These are phyloP conservation scores for Sinocyclocheilus anophthalmus DNA, from an alignment of 2,113 vertebrate genomes.

Conservation along the genomic window DNA sequence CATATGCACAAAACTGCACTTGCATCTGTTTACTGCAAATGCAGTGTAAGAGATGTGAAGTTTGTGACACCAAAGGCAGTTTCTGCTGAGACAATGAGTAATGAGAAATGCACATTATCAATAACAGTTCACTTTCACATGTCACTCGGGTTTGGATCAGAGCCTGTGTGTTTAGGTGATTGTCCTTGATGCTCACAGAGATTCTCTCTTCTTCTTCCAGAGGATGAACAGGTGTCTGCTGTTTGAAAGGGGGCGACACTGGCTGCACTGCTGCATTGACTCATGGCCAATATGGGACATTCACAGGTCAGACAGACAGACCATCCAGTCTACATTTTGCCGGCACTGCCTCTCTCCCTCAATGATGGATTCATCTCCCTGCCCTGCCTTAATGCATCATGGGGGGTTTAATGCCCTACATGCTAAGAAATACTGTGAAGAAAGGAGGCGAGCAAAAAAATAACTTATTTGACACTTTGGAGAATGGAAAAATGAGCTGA, in stretches of 20 bases:
- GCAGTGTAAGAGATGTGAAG: not conserved
- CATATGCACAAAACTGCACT: not conserved
- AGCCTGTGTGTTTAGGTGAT: not conserved
- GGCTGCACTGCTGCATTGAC: conserved; percentile 60
- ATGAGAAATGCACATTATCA: not conserved
- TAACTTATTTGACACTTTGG: conserved; percentile 71
- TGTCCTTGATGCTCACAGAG: conserved; percentile 25
- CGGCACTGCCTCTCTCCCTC: conserved; percentile 78
- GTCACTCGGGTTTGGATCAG: conserved; percentile 11
- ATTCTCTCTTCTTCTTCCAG: conserved; percentile 71
- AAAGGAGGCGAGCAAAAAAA: conserved; percentile 61
- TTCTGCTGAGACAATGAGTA: not conserved
- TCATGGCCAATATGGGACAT: conserved; percentile 29
- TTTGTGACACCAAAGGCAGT: not conserved
- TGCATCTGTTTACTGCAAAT: not conserved
- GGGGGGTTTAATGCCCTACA: conserved; percentile 86
- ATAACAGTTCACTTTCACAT: not conserved
- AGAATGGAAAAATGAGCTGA: conserved; percentile 69
- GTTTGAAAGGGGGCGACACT: conserved; percentile 81
- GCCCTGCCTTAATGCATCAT: conserved; percentile 97
- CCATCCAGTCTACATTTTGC: conserved; percentile 71
- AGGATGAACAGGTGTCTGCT: conserved; percentile 96
- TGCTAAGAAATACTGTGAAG: conserved; percentile 98
- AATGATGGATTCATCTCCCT: conserved; percentile 85
- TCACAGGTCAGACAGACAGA: conserved; percentile 64